Percentiles rank a stretch among this genome's conserved stretches.
Evolutionary conservation across 1,140 invertebrate genomes (phyloP).

Genomic region (Parapsyche elsis): DNA sequence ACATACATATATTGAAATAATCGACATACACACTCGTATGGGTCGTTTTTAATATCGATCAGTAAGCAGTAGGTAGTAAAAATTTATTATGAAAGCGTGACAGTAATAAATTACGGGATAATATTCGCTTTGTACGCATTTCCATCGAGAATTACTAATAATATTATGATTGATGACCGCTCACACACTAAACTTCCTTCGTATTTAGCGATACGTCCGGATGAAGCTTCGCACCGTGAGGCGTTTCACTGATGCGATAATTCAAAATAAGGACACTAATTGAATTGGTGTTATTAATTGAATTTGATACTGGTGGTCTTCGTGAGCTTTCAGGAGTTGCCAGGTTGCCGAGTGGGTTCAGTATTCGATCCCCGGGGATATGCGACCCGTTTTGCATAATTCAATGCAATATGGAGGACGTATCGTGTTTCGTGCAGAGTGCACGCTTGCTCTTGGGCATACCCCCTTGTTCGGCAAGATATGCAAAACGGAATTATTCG

Average conservation of each 20-base stretch:
- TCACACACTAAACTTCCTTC: background rate
- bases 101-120: background rate
- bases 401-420: conserved; percentile 8
- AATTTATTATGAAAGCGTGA: background rate
- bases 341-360: no score
- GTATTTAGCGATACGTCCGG: background rate
- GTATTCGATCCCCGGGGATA: background rate
- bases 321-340: background rate
- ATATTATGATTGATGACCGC: background rate
- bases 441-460: background rate
- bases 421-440: background rate
- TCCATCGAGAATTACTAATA: conserved; percentile 6
- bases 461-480: background rate
- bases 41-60: no score
- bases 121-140: background rate
- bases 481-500: background rate
- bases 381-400: background rate
- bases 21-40: no score
- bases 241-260: background rate
- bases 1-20: no score
- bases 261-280: background rate
- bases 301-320: background rate
- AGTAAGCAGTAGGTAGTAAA: background rate
- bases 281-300: background rate
- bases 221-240: background rate